Conservation (phyloP, 2,113 vertebrate species). For the Platysteira castanea region DNA sequence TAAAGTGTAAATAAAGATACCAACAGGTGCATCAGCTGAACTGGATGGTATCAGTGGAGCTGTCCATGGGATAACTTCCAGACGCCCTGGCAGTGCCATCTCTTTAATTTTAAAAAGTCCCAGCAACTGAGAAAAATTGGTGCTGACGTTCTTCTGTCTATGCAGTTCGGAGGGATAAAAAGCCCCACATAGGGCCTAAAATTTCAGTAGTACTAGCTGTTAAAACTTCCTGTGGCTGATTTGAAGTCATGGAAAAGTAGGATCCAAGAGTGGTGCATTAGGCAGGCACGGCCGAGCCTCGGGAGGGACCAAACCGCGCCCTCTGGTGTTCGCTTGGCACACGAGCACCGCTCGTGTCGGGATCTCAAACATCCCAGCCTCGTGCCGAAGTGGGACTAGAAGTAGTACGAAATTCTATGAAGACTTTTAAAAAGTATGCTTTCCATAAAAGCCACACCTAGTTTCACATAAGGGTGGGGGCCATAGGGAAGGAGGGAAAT, state of each 20-base stretch:
- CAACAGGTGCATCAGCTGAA: not conserved
- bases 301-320: not conserved
- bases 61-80: not conserved
- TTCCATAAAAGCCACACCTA: not conserved
- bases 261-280: not conserved
- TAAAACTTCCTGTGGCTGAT: not conserved
- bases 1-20: not conserved
- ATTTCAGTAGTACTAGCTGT: not conserved
- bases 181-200: not conserved
- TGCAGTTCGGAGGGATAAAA: not conserved
- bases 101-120: not conserved
- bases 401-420: not conserved
- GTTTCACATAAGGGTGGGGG: not conserved
- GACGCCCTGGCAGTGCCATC: not conserved
- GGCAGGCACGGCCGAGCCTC: not conserved
- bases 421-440: not conserved
- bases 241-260: not conserved
- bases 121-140: not conserved
- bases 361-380: not conserved
- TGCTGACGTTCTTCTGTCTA: not conserved
- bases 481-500: not conserved
- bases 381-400: not conserved
- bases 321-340: not conserved
- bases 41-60: not conserved
- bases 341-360: not conserved